Evolutionary conservation across 2,113 vertebrate species (phyloP), one percentile per base, ranked within the genome.

Genomic region (Copsychus sechellarum): DNA sequence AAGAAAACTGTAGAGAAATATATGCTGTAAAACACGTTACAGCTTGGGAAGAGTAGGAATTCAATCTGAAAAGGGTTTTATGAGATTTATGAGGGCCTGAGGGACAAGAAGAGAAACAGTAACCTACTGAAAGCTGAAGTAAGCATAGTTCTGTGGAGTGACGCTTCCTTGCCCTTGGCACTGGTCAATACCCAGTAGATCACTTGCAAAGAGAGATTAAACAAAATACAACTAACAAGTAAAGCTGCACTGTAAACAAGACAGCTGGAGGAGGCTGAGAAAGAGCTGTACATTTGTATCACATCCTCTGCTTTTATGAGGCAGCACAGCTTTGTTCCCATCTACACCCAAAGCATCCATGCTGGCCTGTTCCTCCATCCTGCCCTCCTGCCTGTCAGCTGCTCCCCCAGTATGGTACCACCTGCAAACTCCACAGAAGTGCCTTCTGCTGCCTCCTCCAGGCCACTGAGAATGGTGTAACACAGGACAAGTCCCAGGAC

Each of bases 31-130:
- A 96, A 62, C 51, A 58, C 0, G 0, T 54, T 82, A 51, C 54
- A 88, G 69, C 70, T 91, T 74, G 45, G 71, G 20, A 93, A 90
- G 81, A 80, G 33, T 8, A 91, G 80, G 53, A 84, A 91, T 94
- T 96, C 88, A 90, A 86, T 90, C 86, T 85, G 92, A 79, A 93
- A 87, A 92, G 71, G 81, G 34, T 89, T 97, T 92, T 78, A 91
- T 70, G 23, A 92, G 89, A 82, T 93, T 93, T 95, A 90, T 36
- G 2, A 57, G 57, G 67, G 72, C 82, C 88, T 93, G 48, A 91
- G 77, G 81, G 87, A 84, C 29, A 80, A 57, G 47, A 83, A 81
- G 18, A 11, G 45, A 53, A 74, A 64, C 24, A n/a, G 74, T 29
- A 88, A 92, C 36, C 36, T 33, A 71, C 20, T 88, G 76, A 90